A percentile compares a stretch with the other conserved stretches of the same genome.
Conservation (phyloP, 2,797 vertebrate species). For the Mareca penelope region DNA sequence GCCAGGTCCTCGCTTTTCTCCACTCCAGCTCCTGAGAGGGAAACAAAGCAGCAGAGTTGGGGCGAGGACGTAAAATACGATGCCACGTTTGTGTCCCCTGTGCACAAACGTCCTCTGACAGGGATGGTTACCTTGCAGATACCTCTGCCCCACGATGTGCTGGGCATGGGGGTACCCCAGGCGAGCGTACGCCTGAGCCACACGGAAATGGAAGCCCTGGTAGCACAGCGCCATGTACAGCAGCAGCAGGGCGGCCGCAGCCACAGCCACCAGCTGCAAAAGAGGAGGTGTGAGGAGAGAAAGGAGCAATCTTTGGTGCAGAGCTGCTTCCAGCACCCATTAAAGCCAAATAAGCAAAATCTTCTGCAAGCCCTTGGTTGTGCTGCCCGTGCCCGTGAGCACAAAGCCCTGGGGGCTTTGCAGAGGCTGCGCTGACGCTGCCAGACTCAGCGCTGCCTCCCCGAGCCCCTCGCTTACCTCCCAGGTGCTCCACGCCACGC, state of each 20-base stretch:
- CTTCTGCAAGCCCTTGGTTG: fast-evolving
- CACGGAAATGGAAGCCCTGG: conserved; percentile 71
- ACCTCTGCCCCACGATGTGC: conserved; percentile 75
- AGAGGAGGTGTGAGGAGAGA: background rate
- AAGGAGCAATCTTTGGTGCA: background rate
- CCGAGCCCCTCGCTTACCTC: conserved; percentile 49
- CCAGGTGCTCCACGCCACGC: background rate
- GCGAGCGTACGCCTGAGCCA: conserved; percentile 61
- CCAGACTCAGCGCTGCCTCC: background rate
- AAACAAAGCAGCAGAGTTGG: background rate
- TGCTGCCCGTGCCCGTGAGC: background rate
- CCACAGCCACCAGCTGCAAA: conserved; percentile 58
- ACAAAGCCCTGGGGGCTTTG: background rate
- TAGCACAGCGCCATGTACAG: conserved; percentile 65
- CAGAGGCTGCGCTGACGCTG: background rate
- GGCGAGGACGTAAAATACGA: background rate
- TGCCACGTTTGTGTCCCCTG: background rate
- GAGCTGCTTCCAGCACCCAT: background rate
- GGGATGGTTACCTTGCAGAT: conserved; percentile 72
- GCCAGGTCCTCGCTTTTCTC: conserved; percentile 67
- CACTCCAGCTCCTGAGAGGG: conserved; percentile 66
- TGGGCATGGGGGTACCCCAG: conserved; percentile 69
- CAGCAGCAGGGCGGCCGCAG: conserved; percentile 41
- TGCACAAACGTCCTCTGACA: fast-evolving
- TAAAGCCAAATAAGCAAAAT: background rate